Evolutionary conservation across 1,140 invertebrate genomes (phyloP).

Genomic region (Metaphire vulgaris): DNA sequence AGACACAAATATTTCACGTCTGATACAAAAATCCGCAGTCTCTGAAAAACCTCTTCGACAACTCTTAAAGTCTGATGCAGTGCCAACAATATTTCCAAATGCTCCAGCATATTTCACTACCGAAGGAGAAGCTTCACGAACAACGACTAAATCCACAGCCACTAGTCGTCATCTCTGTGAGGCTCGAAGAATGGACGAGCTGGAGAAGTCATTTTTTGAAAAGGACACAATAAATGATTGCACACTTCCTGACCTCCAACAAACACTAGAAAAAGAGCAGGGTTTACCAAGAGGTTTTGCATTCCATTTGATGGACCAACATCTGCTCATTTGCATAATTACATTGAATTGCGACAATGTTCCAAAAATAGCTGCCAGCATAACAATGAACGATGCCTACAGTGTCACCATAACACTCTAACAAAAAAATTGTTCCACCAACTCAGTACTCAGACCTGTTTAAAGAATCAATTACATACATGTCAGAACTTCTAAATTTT

Average conservation of each 20-base stretch:
- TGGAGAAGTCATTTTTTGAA: background rate
- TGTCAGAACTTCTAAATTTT: background rate
- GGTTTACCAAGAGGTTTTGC: background rate
- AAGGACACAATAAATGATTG: background rate
- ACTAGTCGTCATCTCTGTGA: background rate
- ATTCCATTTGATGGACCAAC: background rate
- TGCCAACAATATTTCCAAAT: conserved; percentile 4
- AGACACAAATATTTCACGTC: conserved; percentile 9
- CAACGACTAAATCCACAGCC: background rate
- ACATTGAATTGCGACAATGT: background rate
- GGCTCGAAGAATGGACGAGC: background rate
- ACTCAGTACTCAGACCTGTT: background rate
- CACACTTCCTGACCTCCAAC: background rate
- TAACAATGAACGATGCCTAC: background rate
- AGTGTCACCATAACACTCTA: background rate
- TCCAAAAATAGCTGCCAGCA: background rate
- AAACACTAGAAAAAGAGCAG: background rate
- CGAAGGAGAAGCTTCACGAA: background rate
- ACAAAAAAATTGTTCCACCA: background rate
- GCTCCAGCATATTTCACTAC: background rate
- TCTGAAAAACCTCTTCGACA: background rate
- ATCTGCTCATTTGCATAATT: background rate
- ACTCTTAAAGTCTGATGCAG: background rate
- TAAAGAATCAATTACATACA: background rate
- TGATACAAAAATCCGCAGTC: background rate